These are phyloP conservation scores for Stegastes partitus DNA, from an alignment of 2,113 vertebrate species.

Conservation along the genomic window DNA sequence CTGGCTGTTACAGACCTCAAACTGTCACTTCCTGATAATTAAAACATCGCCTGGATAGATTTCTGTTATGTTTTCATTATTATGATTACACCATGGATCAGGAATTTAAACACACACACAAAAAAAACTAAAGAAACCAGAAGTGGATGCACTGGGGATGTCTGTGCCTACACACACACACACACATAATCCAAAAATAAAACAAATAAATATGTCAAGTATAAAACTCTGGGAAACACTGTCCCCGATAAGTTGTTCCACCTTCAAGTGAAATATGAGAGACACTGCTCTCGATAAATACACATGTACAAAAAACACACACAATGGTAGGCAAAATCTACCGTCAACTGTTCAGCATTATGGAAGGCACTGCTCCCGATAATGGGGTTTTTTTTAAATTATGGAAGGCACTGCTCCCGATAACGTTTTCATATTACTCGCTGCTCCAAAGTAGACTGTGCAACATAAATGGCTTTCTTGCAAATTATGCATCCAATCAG, in stretches of 20 bases:
- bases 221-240: slow-evolving; percentile 99
- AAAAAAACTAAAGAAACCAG: not conserved
- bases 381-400: slow-evolving; percentile 90
- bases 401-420: slow-evolving; percentile 99
- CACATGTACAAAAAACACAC: slow-evolving; percentile 77
- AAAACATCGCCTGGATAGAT: too few species aligned
- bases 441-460: slow-evolving; percentile 66
- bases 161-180: not conserved
- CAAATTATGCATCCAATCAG: slow-evolving; percentile 28
- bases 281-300: slow-evolving; percentile 97
- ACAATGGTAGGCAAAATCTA: slow-evolving; percentile 98
- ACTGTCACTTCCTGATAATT: too few species aligned
- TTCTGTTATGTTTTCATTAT: not conserved
- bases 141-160: not conserved
- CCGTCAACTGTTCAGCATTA: slow-evolving; percentile 95
- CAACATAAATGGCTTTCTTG: slow-evolving; percentile 65
- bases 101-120: not conserved
- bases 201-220: slow-evolving; percentile 75
- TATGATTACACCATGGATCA: not conserved
- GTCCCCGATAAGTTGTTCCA: slow-evolving; percentile 98
- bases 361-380: slow-evolving; percentile 99
- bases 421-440: slow-evolving; percentile 84
- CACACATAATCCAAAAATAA: slow-evolving; percentile 22
- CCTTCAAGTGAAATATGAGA: slow-evolving; percentile 96
- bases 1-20: too few species aligned